A percentile compares a stretch with the other conserved stretches of the same genome.
Evolutionary conservation across 2,888 invertebrate species (phyloP).

Genomic region (Lasioglossum leucozonium): DNA sequence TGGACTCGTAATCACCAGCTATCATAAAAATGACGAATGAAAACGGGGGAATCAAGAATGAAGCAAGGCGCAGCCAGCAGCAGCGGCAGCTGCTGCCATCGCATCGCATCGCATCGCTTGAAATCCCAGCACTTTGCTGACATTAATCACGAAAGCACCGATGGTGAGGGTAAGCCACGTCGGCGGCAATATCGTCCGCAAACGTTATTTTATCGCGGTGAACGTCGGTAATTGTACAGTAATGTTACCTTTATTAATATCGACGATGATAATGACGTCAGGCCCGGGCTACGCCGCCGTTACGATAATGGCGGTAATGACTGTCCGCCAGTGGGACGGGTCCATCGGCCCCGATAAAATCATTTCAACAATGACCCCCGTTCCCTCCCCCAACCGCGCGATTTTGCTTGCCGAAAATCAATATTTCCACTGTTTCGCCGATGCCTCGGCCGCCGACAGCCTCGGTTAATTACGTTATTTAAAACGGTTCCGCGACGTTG

Average conservation of each 20-base stretch:
- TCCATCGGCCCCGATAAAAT: constrained; percentile 51
- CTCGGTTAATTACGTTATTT: constrained; percentile 48
- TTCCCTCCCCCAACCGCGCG: not conserved
- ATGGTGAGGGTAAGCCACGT: constrained; percentile 19
- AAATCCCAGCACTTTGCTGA: not conserved
- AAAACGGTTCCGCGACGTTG: constrained; percentile 19
- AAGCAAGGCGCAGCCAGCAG: not conserved
- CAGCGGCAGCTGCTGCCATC: not conserved
- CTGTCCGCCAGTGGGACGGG: constrained; percentile 38
- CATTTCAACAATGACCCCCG: constrained; percentile 60
- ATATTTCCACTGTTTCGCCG: constrained; percentile 53
- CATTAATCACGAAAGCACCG: constrained; percentile 34
- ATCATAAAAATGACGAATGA: not conserved
- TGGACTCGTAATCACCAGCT: not conserved
- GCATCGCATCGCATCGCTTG: not conserved
- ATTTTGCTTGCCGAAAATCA: constrained; percentile 65
- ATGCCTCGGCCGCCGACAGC: not conserved
- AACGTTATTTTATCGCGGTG: constrained; percentile 56
- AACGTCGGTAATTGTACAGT: constrained; percentile 60
- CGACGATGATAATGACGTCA: constrained; percentile 60
- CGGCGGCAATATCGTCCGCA: constrained; percentile 50
- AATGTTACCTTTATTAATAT: constrained; percentile 67
- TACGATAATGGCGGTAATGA: constrained; percentile 68
- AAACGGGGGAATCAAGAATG: not conserved
- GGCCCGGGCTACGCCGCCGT: constrained; percentile 42